Evolutionary conservation across 2,888 invertebrate species (phyloP).

Genomic region (Hemaris fuciformis): DNA sequence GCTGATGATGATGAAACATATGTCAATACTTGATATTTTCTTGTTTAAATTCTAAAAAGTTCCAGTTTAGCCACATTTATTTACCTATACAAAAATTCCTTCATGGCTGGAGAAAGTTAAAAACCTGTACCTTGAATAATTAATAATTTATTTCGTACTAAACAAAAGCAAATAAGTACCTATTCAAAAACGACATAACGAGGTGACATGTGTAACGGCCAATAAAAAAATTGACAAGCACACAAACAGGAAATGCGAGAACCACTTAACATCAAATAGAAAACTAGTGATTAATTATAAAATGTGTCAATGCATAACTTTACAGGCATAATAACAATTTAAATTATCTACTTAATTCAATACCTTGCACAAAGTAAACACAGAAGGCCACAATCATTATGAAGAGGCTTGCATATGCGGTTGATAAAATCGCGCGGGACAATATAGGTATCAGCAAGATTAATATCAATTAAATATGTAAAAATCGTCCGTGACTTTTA

Average conservation of each 20-base stretch:
- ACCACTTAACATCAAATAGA: neutral
- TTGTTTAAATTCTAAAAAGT: too few relatives aligned
- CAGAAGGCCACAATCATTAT: neutral
- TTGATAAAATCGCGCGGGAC: neutral
- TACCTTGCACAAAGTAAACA: neutral
- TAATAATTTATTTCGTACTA: too few relatives aligned
- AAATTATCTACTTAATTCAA: neutral
- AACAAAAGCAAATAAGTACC: neutral
- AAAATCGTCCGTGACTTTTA: neutral
- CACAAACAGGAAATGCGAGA: neutral
- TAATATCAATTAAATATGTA: neutral
- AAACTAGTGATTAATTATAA: conserved; percentile 1
- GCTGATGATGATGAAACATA: too few relatives aligned
- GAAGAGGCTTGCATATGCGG: neutral
- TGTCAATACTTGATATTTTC: too few relatives aligned
- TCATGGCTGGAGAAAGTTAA: too few relatives aligned
- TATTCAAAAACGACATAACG: neutral
- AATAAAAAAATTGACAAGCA: neutral
- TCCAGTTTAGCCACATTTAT: too few relatives aligned
- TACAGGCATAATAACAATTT: neutral
- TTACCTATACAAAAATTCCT: too few relatives aligned
- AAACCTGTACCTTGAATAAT: too few relatives aligned
- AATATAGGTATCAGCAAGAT: neutral
- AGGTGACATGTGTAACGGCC: neutral
- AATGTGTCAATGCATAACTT: conserved; percentile 5